A percentile compares a stretch with the other conserved stretches of the same genome.
phyloP scores from a whole-genome alignment of 2,797 vertebrate species.

The Cossypha niveicapilla region DNA sequence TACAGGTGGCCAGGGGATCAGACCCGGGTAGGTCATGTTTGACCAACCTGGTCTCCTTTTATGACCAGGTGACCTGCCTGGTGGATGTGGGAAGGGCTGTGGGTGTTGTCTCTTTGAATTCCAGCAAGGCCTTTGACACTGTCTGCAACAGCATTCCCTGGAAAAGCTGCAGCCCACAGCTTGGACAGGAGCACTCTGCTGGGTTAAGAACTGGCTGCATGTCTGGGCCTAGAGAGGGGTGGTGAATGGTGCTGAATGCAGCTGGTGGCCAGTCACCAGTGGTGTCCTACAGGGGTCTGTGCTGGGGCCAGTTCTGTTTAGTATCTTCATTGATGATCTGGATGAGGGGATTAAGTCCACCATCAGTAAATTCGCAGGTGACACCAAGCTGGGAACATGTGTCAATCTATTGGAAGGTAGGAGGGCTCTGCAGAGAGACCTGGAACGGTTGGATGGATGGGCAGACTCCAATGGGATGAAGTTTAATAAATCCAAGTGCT shows the following conservation, averaged over 20 bases:
- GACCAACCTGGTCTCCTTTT: not conserved
- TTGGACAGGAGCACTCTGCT: not conserved
- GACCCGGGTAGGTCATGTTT: accelerated
- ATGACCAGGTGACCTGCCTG: accelerated
- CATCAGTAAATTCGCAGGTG: not conserved
- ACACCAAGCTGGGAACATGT: not conserved
- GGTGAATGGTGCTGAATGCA: not conserved
- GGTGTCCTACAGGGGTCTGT: not conserved
- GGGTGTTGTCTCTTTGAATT: accelerated
- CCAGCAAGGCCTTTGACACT: not conserved
- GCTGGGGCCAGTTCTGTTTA: not conserved
- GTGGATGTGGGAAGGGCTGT: accelerated
- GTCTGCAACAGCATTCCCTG: not conserved
- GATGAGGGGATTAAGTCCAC: not conserved
- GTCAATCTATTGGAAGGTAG: not conserved
- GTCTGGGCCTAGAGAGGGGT: not conserved
- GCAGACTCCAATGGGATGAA: not conserved
- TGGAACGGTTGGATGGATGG: not conserved
- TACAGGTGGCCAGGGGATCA: not conserved
- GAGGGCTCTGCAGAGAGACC: not conserved
- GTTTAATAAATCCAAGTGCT: accelerated
- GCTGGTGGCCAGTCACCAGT: not conserved
- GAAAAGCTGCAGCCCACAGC: not conserved
- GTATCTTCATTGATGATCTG: not conserved
- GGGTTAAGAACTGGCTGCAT: not conserved